A percentile compares a stretch with the other conserved stretches of the same genome.
Evolutionary conservation across 1,140 invertebrate species (phyloP).

Genomic region (Diuraphis noxia): DNA sequence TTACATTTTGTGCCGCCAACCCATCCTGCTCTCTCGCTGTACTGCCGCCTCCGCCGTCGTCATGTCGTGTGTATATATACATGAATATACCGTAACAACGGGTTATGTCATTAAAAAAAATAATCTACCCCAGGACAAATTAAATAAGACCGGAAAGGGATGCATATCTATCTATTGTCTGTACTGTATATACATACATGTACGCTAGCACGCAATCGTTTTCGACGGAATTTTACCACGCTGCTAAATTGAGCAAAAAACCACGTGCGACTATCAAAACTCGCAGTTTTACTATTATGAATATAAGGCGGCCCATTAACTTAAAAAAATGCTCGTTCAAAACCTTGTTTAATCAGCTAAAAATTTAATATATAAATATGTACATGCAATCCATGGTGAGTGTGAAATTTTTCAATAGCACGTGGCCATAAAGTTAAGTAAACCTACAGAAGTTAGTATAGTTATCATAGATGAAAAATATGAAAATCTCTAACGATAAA

Average conservation of each 20-base stretch:
- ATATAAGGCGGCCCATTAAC: neutral
- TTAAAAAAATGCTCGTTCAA: neutral
- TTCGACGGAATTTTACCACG: neutral
- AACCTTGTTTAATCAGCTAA: neutral
- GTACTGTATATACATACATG: neutral
- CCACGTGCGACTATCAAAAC: neutral
- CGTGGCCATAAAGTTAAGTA: neutral
- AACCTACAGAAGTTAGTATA: too few relatives aligned
- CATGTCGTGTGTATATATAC: slow-evolving; percentile 1
- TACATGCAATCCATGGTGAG: neutral
- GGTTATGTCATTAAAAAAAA: slow-evolving; percentile 50
- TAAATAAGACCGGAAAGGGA: slow-evolving; percentile 43
- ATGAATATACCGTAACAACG: slow-evolving; percentile 31
- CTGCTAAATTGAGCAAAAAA: neutral
- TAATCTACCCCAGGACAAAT: slow-evolving; percentile 36
- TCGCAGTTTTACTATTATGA: neutral
- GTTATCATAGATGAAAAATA: neutral
- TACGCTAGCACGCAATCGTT: neutral
- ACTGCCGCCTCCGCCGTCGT: neutral
- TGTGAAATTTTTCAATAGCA: neutral
- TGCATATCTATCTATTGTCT: neutral
- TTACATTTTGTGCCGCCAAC: slow-evolving; percentile 47
- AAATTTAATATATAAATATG: neutral
- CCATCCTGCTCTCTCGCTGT: neutral
- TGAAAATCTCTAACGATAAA: neutral